phyloP scores from a whole-genome alignment of 2,113 vertebrate genomes.

The Oceanodroma tethys region DNA sequence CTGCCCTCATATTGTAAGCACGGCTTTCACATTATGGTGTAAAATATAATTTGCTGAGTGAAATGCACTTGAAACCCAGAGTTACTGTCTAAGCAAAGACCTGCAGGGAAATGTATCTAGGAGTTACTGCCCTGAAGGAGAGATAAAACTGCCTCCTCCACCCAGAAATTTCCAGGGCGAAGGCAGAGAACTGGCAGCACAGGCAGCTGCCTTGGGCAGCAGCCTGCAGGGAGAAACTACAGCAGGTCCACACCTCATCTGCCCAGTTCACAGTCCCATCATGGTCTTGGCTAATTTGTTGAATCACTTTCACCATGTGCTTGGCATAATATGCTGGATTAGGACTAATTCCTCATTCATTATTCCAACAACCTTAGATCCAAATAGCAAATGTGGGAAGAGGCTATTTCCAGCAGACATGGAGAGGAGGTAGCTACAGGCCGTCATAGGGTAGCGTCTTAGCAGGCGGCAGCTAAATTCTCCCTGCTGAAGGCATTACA shows the following conservation, averaged over 20 bases:
- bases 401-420: not conserved
- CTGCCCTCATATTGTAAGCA: not conserved
- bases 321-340: not conserved
- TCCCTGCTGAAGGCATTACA: not conserved
- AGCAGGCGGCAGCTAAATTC: not conserved
- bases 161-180: not conserved
- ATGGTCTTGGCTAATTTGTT: not conserved
- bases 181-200: not conserved
- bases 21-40: not conserved
- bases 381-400: not conserved
- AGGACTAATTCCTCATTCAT: not conserved
- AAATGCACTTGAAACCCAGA: not conserved
- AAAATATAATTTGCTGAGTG: not conserved
- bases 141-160: not conserved
- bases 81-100: not conserved
- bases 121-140: not conserved
- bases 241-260: accelerated
- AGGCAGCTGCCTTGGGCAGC: not conserved
- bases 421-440: not conserved
- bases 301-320: not conserved
- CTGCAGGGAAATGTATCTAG: not conserved
- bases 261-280: not conserved
- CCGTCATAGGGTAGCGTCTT: not conserved
- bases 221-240: not conserved
- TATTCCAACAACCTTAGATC: not conserved